phyloP scores from a whole-genome alignment of 2,797 vertebrate species.

The Telmatherina bonti region DNA sequence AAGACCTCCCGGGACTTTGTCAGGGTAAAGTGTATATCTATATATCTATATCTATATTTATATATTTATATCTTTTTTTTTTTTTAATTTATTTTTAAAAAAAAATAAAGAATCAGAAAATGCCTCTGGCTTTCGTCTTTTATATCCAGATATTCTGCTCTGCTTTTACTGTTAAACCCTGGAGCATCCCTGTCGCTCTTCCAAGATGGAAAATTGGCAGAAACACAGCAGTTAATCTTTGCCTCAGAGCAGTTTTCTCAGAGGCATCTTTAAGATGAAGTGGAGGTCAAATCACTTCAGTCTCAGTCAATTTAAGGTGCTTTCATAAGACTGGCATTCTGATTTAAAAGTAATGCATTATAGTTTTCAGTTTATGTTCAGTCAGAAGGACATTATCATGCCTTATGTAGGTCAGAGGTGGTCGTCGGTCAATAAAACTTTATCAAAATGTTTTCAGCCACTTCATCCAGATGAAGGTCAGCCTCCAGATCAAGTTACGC shows the following conservation, averaged over 20 bases:
- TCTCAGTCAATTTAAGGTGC: constrained; percentile 17
- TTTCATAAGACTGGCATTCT: neutral
- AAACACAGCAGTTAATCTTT: constrained; percentile 2
- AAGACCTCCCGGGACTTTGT: constrained; percentile 97
- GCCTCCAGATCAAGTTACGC: neutral
- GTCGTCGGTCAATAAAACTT: neutral
- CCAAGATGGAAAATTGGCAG: constrained; percentile 3
- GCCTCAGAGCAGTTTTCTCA: constrained; percentile 7
- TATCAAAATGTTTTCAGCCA: constrained; percentile 3
- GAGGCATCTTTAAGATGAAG: constrained; percentile 23
- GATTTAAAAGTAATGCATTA: constrained; percentile 1
- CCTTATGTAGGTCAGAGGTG: neutral
- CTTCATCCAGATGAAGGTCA: neutral
- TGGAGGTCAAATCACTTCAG: constrained; percentile 33
- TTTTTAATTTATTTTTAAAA: neutral
- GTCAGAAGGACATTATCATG: neutral
- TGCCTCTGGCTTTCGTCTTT: neutral
- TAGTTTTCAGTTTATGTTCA: constrained; percentile 6
- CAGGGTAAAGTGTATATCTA: constrained; percentile 85
- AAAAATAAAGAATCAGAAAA: neutral
- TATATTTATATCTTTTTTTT: neutral
- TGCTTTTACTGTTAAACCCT: neutral
- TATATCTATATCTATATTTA: too few relatives aligned
- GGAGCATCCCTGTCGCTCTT: constrained; percentile 10
- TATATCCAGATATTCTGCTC: neutral